A percentile compares a stretch with the other conserved stretches of the same genome.
These are phyloP conservation scores for Leptinotarsa rubiginosa DNA, from an alignment of 2,888 invertebrate genomes.

Conservation along the genomic window DNA sequence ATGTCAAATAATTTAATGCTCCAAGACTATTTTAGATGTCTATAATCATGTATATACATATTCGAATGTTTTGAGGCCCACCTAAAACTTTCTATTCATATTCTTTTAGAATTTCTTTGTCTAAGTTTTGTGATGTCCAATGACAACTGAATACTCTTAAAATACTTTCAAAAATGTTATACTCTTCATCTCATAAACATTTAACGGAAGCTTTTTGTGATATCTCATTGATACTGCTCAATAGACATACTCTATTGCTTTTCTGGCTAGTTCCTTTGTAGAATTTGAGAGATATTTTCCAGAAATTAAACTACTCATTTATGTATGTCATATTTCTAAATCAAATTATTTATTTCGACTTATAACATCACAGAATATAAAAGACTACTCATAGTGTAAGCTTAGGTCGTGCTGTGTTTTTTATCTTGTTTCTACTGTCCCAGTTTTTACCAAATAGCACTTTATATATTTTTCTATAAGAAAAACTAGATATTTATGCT, in stretches of 20 bases:
- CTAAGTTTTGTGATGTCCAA: neutral
- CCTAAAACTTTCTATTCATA: neutral
- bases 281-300: neutral
- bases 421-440: constrained; percentile 2
- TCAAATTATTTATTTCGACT: constrained; percentile 13
- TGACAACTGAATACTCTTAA: neutral
- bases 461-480: constrained; percentile 28
- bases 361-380: neutral
- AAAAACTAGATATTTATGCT: constrained; percentile 20
- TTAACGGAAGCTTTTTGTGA: neutral
- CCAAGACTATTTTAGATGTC: no score
- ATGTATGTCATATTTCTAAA: neutral
- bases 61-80: no score
- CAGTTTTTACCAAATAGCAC: constrained; percentile 17
- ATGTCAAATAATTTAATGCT: no score
- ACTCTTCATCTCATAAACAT: neutral
- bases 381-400: constrained; percentile 13
- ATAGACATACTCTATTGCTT: neutral
- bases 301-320: neutral
- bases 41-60: no score
- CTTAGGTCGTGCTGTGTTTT: constrained; percentile 21
- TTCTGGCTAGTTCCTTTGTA: neutral
- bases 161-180: neutral
- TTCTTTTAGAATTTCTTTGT: neutral
- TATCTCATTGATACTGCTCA: neutral